Conservation (phyloP, 1,140 invertebrate genomes). For the Cyrtorhinus lividipennis region DNA sequence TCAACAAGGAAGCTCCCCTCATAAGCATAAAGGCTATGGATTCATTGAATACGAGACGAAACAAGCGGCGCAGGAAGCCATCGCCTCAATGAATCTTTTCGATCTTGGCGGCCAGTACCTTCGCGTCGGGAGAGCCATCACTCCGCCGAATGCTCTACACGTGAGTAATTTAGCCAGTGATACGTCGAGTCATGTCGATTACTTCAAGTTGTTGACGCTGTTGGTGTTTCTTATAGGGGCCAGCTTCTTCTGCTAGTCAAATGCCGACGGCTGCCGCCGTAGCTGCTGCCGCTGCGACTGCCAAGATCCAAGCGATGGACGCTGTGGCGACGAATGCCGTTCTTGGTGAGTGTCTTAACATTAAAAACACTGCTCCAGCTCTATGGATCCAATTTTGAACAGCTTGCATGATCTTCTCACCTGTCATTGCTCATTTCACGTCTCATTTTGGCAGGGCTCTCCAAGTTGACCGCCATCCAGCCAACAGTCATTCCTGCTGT, state of each 20-base stretch:
- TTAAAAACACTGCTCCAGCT: too few species aligned
- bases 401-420: too few species aligned
- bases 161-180: slow-evolving; percentile 22
- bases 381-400: too few species aligned
- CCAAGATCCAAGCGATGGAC: slow-evolving; percentile 96
- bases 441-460: neutral
- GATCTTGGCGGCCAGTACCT: slow-evolving; percentile 94
- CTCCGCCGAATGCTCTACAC: slow-evolving; percentile 76
- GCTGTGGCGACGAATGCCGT: slow-evolving; percentile 75
- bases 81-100: slow-evolving; percentile 98
- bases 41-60: slow-evolving; percentile 96
- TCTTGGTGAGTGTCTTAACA: slow-evolving; percentile 17
- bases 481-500: slow-evolving; percentile 25
- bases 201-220: too few species aligned
- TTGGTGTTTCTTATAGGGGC: slow-evolving; percentile 39
- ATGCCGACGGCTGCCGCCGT: slow-evolving; percentile 88
- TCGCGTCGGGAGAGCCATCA: slow-evolving; percentile 86
- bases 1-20: slow-evolving; percentile 69
- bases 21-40: slow-evolving; percentile 90
- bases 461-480: neutral
- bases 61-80: slow-evolving; percentile 87
- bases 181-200: neutral
- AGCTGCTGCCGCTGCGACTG: slow-evolving; percentile 93
- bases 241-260: slow-evolving; percentile 54
- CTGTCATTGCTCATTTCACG: too few species aligned